phyloP scores from a whole-genome alignment of 2,113 vertebrate species.

The Oreochromis niloticus region DNA sequence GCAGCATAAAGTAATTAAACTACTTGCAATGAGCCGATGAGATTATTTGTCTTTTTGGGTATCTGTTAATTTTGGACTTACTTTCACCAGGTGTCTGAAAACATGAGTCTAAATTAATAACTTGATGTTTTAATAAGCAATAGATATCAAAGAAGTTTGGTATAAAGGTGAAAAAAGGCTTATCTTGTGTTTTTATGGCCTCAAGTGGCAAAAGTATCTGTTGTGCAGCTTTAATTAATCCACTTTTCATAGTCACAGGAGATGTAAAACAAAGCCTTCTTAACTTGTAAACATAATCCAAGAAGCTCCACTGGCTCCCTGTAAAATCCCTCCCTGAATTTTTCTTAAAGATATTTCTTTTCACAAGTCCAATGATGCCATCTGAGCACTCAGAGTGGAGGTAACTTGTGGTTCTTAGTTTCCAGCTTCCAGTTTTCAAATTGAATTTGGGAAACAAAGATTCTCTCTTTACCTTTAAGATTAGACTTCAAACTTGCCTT shows the following conservation, averaged over 20 bases:
- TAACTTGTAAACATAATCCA: neutral
- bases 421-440: neutral
- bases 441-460: neutral
- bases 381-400: neutral
- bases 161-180: neutral
- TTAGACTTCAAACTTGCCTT: neutral
- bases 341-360: too few relatives aligned
- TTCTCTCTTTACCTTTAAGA: neutral
- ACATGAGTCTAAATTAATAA: neutral
- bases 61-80: neutral
- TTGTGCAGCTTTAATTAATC: neutral
- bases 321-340: neutral
- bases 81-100: neutral
- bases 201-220: neutral
- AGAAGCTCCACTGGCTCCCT: neutral
- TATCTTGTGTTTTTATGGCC: neutral
- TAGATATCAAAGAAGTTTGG: neutral
- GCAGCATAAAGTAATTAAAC: neutral
- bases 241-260: neutral
- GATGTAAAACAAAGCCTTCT: neutral
- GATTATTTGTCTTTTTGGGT: neutral
- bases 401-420: neutral
- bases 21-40: neutral
- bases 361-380: neutral
- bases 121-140: neutral